Percentiles rank a stretch among this genome's conserved stretches.
phyloP scores from a whole-genome alignment of 2,797 vertebrate species.

The Echeneis naucrates region DNA sequence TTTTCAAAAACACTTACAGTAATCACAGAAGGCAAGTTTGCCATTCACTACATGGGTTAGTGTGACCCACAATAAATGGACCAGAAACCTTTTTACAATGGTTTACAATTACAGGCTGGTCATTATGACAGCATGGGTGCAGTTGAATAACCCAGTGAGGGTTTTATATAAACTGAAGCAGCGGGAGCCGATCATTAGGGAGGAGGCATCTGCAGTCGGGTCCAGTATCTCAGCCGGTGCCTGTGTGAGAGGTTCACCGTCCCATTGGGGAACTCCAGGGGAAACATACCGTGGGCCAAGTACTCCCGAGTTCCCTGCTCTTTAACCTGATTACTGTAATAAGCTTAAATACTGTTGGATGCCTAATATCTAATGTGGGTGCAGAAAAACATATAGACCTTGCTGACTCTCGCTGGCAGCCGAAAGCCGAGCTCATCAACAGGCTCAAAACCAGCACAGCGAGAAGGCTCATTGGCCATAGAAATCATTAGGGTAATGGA shows the following conservation, averaged over 20 bases:
- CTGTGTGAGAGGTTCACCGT: conserved; percentile 64
- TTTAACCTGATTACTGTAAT: conserved; percentile 85
- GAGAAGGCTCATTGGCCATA: conserved; percentile 55
- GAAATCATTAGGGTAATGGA: conserved; percentile 43
- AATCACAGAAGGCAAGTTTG: conserved; percentile 27
- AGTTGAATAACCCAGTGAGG: conserved; percentile 64
- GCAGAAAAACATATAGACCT: conserved; percentile 60
- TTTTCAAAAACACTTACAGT: conserved; percentile 13
- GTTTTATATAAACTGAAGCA: conserved; percentile 71
- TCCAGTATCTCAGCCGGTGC: conserved; percentile 55
- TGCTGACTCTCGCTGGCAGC: conserved; percentile 51
- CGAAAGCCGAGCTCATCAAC: conserved; percentile 47
- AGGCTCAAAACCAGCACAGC: conserved; percentile 45
- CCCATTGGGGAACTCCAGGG: conserved; percentile 69
- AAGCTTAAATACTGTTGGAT: conserved; percentile 76
- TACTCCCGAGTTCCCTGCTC: conserved; percentile 68
- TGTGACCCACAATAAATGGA: conserved; percentile 45
- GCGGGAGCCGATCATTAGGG: conserved; percentile 70
- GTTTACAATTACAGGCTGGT: conserved; percentile 69
- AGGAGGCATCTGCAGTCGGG: conserved; percentile 54
- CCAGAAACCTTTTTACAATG: conserved; percentile 43
- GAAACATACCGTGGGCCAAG: conserved; percentile 66
- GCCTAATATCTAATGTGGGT: conserved; percentile 69
- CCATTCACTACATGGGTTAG: conserved; percentile 35
- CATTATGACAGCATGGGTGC: conserved; percentile 73